A percentile compares a stretch with the other conserved stretches of the same genome.
Conservation (phyloP, 2,888 invertebrate species). For the Pseudococcus viburni region DNA sequence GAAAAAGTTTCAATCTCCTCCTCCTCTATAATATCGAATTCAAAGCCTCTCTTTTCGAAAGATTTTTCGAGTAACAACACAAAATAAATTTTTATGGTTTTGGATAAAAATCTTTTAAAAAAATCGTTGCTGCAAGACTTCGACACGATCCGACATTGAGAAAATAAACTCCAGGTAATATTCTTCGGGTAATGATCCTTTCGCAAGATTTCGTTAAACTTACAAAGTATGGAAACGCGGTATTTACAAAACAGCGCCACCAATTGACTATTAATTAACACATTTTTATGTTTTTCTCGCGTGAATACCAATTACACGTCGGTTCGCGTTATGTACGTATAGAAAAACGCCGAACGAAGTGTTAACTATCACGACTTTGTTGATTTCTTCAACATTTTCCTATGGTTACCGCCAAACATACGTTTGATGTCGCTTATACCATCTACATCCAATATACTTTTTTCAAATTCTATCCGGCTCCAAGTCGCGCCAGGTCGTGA, state of each 20-base stretch:
- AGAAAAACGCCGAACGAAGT: conserved; percentile 5
- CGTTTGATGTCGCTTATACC: not conserved
- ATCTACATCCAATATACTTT: not conserved
- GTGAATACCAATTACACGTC: conserved; percentile 7
- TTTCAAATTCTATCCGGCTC: not conserved
- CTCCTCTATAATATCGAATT: too few relatives aligned
- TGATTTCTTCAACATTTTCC: not conserved
- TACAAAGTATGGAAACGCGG: conserved; percentile 29
- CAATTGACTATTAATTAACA: conserved; percentile 27
- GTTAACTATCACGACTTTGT: conserved; percentile 10
- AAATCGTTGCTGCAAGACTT: too few relatives aligned
- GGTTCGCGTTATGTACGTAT: not conserved
- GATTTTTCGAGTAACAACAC: too few relatives aligned
- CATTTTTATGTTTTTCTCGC: conserved; percentile 30
- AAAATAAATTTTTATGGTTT: too few relatives aligned
- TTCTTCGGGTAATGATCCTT: not conserved
- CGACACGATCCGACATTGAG: too few relatives aligned
- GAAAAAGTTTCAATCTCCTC: too few relatives aligned
- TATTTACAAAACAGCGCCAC: not conserved
- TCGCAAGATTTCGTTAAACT: not conserved
- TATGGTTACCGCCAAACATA: conserved; percentile 26
- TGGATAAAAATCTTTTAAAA: too few relatives aligned
- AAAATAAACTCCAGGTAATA: not conserved
- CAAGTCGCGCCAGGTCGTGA: not conserved
- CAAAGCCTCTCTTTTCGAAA: too few relatives aligned